Evolutionary conservation across 2,888 invertebrate genomes (phyloP).

Genomic region (Scotopteryx bipunctaria): DNA sequence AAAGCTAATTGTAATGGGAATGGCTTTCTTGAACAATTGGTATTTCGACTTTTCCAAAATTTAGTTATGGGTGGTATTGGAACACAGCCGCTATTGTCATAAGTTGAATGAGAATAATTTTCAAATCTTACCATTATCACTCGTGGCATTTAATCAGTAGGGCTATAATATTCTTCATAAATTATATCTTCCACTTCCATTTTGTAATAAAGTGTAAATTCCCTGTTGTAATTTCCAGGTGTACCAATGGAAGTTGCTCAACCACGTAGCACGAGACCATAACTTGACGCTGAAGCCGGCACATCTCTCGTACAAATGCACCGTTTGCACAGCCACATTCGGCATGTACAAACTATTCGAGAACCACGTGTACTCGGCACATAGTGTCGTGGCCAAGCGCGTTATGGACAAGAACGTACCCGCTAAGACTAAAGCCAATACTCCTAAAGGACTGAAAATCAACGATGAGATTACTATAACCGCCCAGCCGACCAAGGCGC

Average conservation of each 20-base stretch:
- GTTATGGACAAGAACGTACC: conserved; percentile 68
- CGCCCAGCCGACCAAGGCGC: conserved; percentile 87
- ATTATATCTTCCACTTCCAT: too few relatives aligned
- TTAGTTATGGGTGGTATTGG: too few relatives aligned
- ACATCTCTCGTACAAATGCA: conserved; percentile 96
- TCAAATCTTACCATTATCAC: too few relatives aligned
- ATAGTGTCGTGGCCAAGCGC: conserved; percentile 94
- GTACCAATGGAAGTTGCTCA: conserved; percentile 96
- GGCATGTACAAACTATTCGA: conserved; percentile 98
- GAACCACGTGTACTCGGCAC: conserved; percentile 96
- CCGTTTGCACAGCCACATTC: conserved; percentile 96
- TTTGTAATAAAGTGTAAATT: too few relatives aligned
- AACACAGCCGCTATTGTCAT: too few relatives aligned
- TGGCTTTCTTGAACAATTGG: too few relatives aligned
- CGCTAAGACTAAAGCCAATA: conserved; percentile 48
- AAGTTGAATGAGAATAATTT: too few relatives aligned
- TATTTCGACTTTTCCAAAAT: too few relatives aligned
- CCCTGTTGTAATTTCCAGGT: conserved; percentile 86
- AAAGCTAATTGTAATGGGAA: too few relatives aligned
- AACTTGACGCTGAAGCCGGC: conserved; percentile 96
- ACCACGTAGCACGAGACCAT: conserved; percentile 96
- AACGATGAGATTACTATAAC: conserved; percentile 95
- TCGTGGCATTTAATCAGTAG: too few relatives aligned
- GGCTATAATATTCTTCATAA: too few relatives aligned
- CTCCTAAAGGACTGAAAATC: conserved; percentile 89